Base-by-base conservation (phyloP, 2,797 vertebrate species). In the Danio aesculapii region DNA sequence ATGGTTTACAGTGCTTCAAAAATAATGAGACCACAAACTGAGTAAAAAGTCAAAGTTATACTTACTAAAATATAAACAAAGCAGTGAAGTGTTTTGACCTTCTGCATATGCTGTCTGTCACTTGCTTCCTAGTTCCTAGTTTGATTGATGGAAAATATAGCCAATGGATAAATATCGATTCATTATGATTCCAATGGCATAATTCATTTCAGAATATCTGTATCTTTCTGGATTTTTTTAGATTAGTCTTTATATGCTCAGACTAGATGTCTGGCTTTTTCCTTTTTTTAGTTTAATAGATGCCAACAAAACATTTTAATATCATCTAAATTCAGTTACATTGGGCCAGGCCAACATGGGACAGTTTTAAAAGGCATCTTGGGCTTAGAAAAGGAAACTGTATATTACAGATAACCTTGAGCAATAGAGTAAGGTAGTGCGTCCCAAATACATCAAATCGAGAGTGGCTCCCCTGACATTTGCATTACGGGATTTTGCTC, bases 391-490 rank as follows among this genome's bases (percentile, higher is more conserved):
- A 83, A 76, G 17, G 66, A 83, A 73, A 57, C n/a, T 47, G 39
- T 39, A 12, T 67, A 64, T 75, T 74, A 80, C 57, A 52, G n/a
- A 10, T 72, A 82, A 85, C 81, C 84, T 85, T 82, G 81, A 79
- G 58, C 58, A 43, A 52, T 66, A 59, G 53, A 71, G 68, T 61
- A 58, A 79, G 55, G 8, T 80, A 74, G 16, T 58, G 8, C 57
- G 82, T 58, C 75, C 79, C 66, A 79, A 75, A 84, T 84, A 67
- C 6, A n/a, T 47, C 79, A 84, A 76, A 86, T 84, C 67, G 17
- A 81, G 79, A 79, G 30, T 73, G 63, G 30, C 17, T 83, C 84
- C 74, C 78, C 58, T 78, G 84, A 44, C 74, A 75, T 61, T 84
- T 78, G 41, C 12, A 9, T 75, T 69, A 17, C 13, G 70, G 58